phyloP scores from a whole-genome alignment of 2,888 invertebrate genomes.

The Ypsolopha sequella region DNA sequence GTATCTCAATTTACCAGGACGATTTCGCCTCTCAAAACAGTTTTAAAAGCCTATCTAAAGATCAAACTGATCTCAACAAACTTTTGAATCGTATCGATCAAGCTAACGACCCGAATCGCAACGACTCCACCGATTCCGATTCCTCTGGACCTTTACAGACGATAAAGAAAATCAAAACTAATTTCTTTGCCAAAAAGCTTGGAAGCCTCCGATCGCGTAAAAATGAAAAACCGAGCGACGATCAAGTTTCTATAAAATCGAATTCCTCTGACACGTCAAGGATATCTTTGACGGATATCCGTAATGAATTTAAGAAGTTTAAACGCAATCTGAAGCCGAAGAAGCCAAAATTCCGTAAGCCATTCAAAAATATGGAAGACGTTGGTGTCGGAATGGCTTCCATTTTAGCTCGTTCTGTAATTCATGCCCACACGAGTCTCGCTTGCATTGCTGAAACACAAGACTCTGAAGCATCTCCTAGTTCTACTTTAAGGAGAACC shows the following conservation, averaged over 20 bases:
- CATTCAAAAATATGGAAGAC: conserved; percentile 40
- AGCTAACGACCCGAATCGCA: conserved; percentile 28
- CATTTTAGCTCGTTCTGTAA: conserved; percentile 74
- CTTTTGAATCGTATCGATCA: conserved; percentile 69
- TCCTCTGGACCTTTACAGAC: conserved; percentile 59
- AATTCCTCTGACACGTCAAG: conserved; percentile 61
- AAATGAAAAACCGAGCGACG: conserved; percentile 38
- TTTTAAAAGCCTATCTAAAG: conserved; percentile 48
- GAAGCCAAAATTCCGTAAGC: conserved; percentile 20
- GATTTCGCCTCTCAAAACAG: conserved; percentile 44
- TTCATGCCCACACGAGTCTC: conserved; percentile 70
- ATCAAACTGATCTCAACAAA: conserved; percentile 51
- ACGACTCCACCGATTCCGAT: conserved; percentile 30
- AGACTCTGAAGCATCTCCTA: conserved; percentile 56
- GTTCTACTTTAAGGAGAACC: conserved; percentile 43
- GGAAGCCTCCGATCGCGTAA: conserved; percentile 71
- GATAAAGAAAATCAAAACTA: conserved; percentile 73
- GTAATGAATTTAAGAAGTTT: conserved; percentile 52
- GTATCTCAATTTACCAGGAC: conserved; percentile 48
- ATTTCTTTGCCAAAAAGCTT: conserved; percentile 73
- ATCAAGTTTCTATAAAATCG: conserved; percentile 63
- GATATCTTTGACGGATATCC: conserved; percentile 50
- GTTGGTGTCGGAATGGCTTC: conserved; percentile 75
- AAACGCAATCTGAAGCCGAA: conserved; percentile 52
- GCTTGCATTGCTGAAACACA: conserved; percentile 70